Conservation (phyloP, 2,113 vertebrate species). For the Pantherophis guttatus region DNA sequence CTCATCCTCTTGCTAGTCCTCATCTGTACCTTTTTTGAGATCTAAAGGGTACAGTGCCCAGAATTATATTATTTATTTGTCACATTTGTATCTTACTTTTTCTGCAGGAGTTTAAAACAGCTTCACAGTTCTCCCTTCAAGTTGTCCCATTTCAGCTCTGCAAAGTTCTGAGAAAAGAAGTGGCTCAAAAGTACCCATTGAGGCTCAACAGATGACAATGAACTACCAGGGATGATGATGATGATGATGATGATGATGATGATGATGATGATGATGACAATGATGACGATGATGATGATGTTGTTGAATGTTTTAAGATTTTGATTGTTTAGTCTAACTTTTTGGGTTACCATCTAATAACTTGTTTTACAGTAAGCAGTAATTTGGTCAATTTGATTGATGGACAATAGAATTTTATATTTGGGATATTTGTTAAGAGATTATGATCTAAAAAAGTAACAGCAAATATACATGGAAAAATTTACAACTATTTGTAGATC, state of each 20-base stretch:
- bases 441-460: no score
- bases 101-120: not conserved
- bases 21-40: not conserved
- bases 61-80: not conserved
- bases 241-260: not conserved
- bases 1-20: not conserved
- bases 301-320: not conserved
- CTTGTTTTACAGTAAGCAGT: not conserved
- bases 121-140: not conserved
- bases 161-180: not conserved
- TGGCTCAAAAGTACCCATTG: not conserved
- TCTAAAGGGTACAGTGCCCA: not conserved
- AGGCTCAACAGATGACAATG: not conserved
- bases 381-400: no score
- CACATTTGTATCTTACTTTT: not conserved
- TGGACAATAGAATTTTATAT: no score
- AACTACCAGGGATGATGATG: not conserved
- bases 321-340: not conserved
- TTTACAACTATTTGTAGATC: no score
- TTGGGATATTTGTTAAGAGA: no score
- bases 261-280: not conserved
- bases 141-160: not conserved
- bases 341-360: not conserved
- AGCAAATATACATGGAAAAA: no score
- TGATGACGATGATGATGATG: not conserved